phyloP scores from a whole-genome alignment of 1,140 invertebrate genomes.

The Epicauta chinensis region DNA sequence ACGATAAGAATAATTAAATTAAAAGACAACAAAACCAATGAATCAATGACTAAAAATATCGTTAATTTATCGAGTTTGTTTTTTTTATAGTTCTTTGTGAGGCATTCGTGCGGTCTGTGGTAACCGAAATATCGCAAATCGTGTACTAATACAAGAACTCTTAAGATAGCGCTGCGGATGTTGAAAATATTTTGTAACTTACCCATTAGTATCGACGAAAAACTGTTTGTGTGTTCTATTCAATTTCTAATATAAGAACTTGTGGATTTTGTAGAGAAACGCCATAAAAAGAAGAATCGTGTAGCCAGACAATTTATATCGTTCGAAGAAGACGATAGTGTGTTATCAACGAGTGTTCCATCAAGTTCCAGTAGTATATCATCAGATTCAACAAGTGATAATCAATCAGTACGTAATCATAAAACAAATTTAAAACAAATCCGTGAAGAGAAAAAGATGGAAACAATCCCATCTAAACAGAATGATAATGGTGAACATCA shows the following conservation, averaged over 20 bases:
- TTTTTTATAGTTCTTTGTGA: too few species aligned
- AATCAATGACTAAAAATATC: too few species aligned
- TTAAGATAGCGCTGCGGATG: too few species aligned
- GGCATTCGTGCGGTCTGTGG: too few species aligned
- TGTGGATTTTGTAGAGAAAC: not conserved
- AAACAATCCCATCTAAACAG: not conserved
- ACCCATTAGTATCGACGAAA: too few species aligned
- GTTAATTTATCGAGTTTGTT: too few species aligned
- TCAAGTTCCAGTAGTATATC: constrained; percentile 33
- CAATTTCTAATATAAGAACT: not conserved
- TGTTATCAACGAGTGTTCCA: constrained; percentile 35
- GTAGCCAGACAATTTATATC: constrained; percentile 39
- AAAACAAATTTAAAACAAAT: constrained; percentile 7
- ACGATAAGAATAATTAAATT: too few species aligned
- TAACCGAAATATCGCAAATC: too few species aligned
- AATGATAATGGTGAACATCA: constrained; percentile 9
- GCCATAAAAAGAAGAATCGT: constrained; percentile 31
- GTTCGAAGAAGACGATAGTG: constrained; percentile 38
- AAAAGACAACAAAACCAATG: too few species aligned
- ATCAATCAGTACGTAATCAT: constrained; percentile 6
- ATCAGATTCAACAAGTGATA: constrained; percentile 27
- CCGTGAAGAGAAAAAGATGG: constrained; percentile 12
- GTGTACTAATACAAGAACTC: too few species aligned
- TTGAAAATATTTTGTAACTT: too few species aligned
- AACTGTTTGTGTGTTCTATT: too few species aligned